Percentiles rank a stretch among this genome's conserved stretches.
phyloP scores from a whole-genome alignment of 2,797 vertebrate species.

The Pangasius mekongensis region DNA sequence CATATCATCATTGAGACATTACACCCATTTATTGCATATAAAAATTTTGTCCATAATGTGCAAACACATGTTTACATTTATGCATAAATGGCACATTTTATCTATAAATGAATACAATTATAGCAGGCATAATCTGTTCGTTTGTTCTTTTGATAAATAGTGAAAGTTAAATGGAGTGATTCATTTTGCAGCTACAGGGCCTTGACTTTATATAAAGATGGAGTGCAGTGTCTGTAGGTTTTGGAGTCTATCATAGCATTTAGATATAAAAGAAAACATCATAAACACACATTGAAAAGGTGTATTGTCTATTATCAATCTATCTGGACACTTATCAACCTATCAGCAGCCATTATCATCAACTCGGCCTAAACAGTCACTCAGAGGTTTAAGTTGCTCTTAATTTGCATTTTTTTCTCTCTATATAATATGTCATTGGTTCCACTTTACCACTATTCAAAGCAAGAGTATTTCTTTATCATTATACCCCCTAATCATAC shows the following conservation, averaged over 20 bases:
- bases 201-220: not conserved
- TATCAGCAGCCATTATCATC: not conserved
- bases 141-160: not conserved
- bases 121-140: not conserved
- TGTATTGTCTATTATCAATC: not conserved
- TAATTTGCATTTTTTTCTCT: not conserved
- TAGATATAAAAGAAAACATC: not conserved
- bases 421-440: conserved; percentile 7
- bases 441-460: conserved; percentile 9
- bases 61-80: not conserved
- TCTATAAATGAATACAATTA: not conserved
- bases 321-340: not conserved
- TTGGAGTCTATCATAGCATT: not conserved
- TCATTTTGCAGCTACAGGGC: not conserved
- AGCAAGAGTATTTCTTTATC: conserved; percentile 28
- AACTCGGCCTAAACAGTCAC: not conserved
- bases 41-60: not conserved
- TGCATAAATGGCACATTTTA: not conserved
- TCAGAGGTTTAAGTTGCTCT: not conserved
- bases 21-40: not conserved
- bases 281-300: not conserved
- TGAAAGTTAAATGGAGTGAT: not conserved
- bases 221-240: not conserved
- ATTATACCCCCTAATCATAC: conserved; percentile 16
- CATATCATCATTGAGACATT: not conserved